Evolutionary conservation across 2,888 invertebrate species (phyloP).

Genomic region (Neoaliturus tenellus): DNA sequence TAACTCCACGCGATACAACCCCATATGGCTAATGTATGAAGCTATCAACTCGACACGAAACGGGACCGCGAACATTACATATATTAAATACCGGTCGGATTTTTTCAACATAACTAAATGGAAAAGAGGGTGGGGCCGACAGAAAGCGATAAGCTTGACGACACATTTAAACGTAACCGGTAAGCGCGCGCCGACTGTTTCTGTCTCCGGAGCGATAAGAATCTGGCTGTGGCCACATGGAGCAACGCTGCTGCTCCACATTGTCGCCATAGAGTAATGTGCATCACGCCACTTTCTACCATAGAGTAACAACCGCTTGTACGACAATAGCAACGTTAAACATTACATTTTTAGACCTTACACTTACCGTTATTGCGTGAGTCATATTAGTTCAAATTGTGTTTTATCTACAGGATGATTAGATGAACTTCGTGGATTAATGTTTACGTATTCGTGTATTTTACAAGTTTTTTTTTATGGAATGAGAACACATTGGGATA

Average conservation of each 20-base stretch:
- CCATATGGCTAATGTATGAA: too few relatives aligned
- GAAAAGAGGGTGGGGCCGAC: not conserved
- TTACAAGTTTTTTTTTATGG: too few relatives aligned
- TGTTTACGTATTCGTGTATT: too few relatives aligned
- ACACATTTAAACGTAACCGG: not conserved
- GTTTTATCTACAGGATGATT: too few relatives aligned
- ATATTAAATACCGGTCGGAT: not conserved
- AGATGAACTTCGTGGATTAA: too few relatives aligned
- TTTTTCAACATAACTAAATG: slow-evolving; percentile 13
- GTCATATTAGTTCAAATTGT: too few relatives aligned
- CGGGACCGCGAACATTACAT: not conserved
- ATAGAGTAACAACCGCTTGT: slow-evolving; percentile 21
- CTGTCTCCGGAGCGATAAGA: slow-evolving; percentile 11
- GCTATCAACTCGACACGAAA: too few relatives aligned
- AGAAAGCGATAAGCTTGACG: not conserved
- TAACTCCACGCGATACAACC: too few relatives aligned
- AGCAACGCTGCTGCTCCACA: not conserved
- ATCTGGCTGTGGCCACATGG: not conserved
- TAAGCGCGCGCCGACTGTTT: not conserved
- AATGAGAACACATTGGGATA: too few relatives aligned
- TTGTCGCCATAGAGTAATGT: not conserved
- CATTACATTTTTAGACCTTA: too few relatives aligned
- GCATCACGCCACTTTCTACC: not conserved
- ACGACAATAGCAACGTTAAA: not conserved
- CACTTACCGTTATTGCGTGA: too few relatives aligned